Evolutionary conservation across 2,888 invertebrate species (phyloP), one percentile per base, ranked within the genome.

Genomic region (Nebria salina): DNA sequence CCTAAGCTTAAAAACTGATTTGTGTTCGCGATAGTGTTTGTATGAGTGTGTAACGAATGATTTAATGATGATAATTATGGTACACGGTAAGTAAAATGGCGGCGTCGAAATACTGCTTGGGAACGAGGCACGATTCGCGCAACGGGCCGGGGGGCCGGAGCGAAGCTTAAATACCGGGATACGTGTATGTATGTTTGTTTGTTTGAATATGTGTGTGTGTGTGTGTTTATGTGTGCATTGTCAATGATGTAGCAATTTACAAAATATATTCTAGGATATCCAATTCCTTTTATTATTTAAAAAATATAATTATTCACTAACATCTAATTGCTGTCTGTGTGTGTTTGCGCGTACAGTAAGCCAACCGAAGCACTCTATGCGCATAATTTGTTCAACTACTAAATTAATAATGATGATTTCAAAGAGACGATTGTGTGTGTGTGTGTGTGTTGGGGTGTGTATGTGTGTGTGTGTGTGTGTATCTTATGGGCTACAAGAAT

Each of bases 401-500:
- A 13, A 3, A 54, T 54, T 54, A 11, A 54, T 11, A 11, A 54
- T 54, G 4, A 54, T 54, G 8, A 2, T 68, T 9, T 15, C 6
- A n/a, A 68, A 25, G 20, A 20, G 20, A 20, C 7, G 2, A 68
- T 68, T 75, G 41, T 70, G 26, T 25, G 9, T 75, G 41, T 70
- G 26, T 25, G 9, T 66, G 75, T 66, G 65, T 66, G 68, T 54
- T 78, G 74, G 15, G 26, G 34, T 13, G 20, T 4, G 15, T 68
- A 20, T 72, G 64, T 72, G 9, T 43, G 25, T 20, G 74, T 41
- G 34, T 43, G n/a, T n/a, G 11, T 74, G 42, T 74, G 25, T n/a
- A 8, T 88, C 88, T 88, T 87, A 88, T 88, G 86, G 84, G 86
- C 87, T 88, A 88, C 87, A 87, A 87, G 87, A 88, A 88, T 85